These are phyloP conservation scores for Archaeoteleia sp. DNA, from an alignment of 2,888 invertebrate genomes.

Conservation along the genomic window DNA sequence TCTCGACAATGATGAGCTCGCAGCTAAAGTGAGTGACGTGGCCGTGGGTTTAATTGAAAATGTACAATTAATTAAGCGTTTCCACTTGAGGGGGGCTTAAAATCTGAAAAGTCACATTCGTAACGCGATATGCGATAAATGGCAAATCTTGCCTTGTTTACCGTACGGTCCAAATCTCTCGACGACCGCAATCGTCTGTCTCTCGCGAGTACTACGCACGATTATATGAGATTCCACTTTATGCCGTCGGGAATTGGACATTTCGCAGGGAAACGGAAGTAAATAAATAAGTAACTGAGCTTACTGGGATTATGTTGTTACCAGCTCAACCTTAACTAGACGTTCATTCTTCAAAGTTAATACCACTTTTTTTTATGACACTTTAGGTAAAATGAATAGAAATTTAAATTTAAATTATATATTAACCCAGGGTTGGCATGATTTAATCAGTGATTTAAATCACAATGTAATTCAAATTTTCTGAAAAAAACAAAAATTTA, in stretches of 20 bases:
- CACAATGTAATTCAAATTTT: too few species aligned
- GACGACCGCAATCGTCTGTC: neutral
- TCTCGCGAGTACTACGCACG: conserved; percentile 2
- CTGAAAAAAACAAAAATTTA: too few species aligned
- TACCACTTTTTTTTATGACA: neutral
- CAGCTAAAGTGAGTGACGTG: conserved; percentile 18
- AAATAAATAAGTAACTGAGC: neutral
- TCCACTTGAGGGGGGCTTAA: neutral
- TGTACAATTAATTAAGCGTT: neutral
- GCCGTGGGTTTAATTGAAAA: conserved; percentile 5
- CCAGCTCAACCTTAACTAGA: neutral
- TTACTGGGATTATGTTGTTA: neutral
- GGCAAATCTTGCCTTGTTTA: conserved; percentile 6
- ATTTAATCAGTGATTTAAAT: too few species aligned
- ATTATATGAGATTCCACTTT: conserved; percentile 5
- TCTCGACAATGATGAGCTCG: conserved; percentile 20
- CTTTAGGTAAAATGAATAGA: neutral
- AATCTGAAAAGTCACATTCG: neutral
- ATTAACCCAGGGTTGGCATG: too few species aligned
- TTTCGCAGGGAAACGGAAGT: neutral
- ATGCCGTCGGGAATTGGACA: neutral
- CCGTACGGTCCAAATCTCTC: neutral
- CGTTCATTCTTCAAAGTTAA: neutral
- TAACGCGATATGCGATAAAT: neutral
- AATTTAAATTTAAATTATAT: too few species aligned